Base-by-base conservation (phyloP, 2,888 invertebrate genomes). In the Harmothoe impar region DNA sequence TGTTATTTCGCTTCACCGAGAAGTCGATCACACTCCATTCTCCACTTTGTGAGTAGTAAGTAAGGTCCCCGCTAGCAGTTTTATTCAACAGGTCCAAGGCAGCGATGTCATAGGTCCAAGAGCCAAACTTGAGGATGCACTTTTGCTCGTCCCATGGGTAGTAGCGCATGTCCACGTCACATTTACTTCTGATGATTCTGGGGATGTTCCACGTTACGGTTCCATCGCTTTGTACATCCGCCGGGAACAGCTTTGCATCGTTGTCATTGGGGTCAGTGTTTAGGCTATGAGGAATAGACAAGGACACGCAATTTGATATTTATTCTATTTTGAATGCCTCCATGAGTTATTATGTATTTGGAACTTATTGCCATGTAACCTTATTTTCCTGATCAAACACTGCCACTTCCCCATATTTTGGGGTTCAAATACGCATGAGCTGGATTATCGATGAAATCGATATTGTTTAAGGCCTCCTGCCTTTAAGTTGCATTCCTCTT, bases 81-180 rank as follows among this genome's bases (percentile, higher is more conserved):
- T 15, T 56, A 29, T 52, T 89, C 0, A 1, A 29, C 1, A 89
- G 20, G 25, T 89, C 89, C 3, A 89, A 20, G 0, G 12, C 52
- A 31, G 3, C 12, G 23, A 52, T 54, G n/a, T 89, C 89, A 31
- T 56, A 89, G 20, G 89, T 54, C 89, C 89, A 89, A 20, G 89
- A 89, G 5, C 89, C 89, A 29, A 56, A 89, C 33, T 89, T 89
- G 56, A 89, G 29, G 12, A 10, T 25, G 31, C 89, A 89, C 20
- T 25, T 54, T 33, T 89, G 89, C 29, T 89, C 51, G 23, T 89
- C 89, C 56, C 54, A 89, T 25, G 89, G 89, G 12, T 54, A 51
- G 29, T 89, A 89, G 29, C 29, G 54, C 29, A 89, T 56, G 23
- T 89, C n/a, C 0, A 89, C 23, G 10, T 23, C 23, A 31, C 89